Evolutionary conservation across 2,113 vertebrate genomes (phyloP).

Genomic region (Calidris pygmaea): DNA sequence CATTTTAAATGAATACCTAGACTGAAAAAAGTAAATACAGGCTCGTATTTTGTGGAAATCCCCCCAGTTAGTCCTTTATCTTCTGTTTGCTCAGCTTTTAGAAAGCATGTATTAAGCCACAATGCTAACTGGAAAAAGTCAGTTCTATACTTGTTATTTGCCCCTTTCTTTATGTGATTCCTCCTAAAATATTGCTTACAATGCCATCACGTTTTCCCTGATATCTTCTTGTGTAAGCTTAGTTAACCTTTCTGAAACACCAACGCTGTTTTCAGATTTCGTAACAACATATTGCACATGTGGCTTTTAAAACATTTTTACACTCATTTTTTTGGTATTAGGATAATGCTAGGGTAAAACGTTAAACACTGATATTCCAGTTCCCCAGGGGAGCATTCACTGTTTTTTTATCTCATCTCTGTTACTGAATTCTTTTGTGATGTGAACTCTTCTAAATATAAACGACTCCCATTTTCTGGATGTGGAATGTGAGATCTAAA

Average conservation of each 20-base stretch:
- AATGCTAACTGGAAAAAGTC: background rate
- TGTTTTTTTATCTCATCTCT: background rate
- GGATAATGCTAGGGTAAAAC: background rate
- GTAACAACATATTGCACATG: background rate
- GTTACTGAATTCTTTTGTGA: background rate
- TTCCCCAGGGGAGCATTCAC: background rate
- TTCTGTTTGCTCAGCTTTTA: constrained; percentile 34
- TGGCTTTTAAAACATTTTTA: constrained; percentile 30
- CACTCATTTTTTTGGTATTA: constrained; percentile 8
- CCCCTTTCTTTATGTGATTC: background rate
- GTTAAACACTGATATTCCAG: background rate
- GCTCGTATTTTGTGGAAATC: background rate
- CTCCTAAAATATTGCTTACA: background rate
- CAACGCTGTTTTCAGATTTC: background rate
- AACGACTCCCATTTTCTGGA: constrained; percentile 17
- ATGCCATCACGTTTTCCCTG: background rate
- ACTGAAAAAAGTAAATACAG: background rate
- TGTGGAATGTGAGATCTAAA: background rate
- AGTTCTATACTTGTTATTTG: background rate
- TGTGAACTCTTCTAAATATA: constrained; percentile 6
- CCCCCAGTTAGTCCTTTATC: background rate
- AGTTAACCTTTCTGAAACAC: background rate
- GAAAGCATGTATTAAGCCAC: background rate
- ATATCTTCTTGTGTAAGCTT: background rate
- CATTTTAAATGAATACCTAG: background rate